Base-by-base conservation (phyloP, 2,113 vertebrate species). In the Spea bombifrons region DNA sequence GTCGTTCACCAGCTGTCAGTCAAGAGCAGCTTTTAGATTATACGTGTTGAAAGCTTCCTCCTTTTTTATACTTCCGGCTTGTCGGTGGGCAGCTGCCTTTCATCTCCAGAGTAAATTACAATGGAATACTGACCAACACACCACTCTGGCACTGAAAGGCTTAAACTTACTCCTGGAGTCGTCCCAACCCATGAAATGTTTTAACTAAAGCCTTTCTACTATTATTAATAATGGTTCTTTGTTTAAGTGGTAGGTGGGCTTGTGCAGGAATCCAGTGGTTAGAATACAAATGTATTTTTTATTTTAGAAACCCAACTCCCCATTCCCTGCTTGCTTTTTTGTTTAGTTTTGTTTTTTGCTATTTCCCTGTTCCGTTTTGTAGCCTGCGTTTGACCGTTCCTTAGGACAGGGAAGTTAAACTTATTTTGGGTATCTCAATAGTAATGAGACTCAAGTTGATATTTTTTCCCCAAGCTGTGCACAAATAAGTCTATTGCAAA, bases 401-500 rank as follows among this genome's bases (percentile, higher is more conserved):
- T 90, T 91, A 86, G 89, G 86, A 89, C 89, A 89, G 88, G 88
- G 91, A 88, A 88, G 86, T 86, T 85, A 86, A 83, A 89, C 89
- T 86, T 88, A 30, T 85, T 82, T 87, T 90, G 81, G 83, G 8
- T 84, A 85, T 86, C 81, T 90, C 86, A 83, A 85, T 84, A 84
- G 82, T 85, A 71, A 71, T 71, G 49, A 52, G 53, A 53, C 43
- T 55, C 49, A 13, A 15, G 46, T 49, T 53, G 30, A 5, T 71
- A 9, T 30, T 7, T 69, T 49, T 45, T 46, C 49, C 59, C 53
- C 78, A 71, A 80, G 85, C 83, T 90, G 87, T 91, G 88, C 91
- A 91, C 89, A 86, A 90, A 90, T 88, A 88, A 90, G 89, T 87
- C 83, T 86, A 89, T 90, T 89, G 88, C 88, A 90, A 90, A 90